A percentile compares a stretch with the other conserved stretches of the same genome.
These are phyloP conservation scores for Sphyrna mokarran DNA, from an alignment of 2,113 vertebrate genomes.

Conservation along the genomic window DNA sequence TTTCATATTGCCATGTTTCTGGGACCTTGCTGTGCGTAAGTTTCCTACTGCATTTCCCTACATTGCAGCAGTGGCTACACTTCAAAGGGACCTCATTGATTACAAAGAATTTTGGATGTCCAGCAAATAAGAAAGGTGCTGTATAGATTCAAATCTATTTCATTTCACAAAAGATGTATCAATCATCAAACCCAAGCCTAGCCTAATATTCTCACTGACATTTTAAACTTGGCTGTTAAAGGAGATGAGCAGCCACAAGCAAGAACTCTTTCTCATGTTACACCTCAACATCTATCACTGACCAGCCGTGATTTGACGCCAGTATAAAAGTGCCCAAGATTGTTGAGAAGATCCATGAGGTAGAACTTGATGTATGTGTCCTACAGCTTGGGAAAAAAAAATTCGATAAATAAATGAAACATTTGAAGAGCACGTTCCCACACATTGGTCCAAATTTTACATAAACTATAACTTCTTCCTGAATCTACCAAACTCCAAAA, in stretches of 20 bases:
- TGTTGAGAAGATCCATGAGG: neutral
- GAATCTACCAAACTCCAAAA: neutral
- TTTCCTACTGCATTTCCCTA: no score
- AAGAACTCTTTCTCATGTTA: neutral
- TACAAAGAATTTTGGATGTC: no score
- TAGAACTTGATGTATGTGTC: no score
- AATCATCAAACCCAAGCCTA: neutral
- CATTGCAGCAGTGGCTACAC: no score
- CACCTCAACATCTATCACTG: neutral
- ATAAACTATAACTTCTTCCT: neutral
- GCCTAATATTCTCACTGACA: neutral
- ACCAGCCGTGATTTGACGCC: neutral
- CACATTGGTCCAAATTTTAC: neutral
- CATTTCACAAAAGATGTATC: neutral
- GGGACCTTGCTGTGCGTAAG: no score
- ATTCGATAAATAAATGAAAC: neutral
- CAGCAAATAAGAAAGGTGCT: no score
- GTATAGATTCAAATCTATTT: no score
- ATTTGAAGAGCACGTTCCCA: neutral
- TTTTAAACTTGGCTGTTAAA: neutral
- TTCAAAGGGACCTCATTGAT: no score
- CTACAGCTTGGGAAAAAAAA: no score
- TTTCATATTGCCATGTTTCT: no score
- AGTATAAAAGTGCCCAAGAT: neutral
- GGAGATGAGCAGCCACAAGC: neutral